Evolutionary conservation across 2,797 vertebrate genomes (phyloP), one percentile per base, ranked within the genome.

Genomic region (Diplodus puntazzo): DNA sequence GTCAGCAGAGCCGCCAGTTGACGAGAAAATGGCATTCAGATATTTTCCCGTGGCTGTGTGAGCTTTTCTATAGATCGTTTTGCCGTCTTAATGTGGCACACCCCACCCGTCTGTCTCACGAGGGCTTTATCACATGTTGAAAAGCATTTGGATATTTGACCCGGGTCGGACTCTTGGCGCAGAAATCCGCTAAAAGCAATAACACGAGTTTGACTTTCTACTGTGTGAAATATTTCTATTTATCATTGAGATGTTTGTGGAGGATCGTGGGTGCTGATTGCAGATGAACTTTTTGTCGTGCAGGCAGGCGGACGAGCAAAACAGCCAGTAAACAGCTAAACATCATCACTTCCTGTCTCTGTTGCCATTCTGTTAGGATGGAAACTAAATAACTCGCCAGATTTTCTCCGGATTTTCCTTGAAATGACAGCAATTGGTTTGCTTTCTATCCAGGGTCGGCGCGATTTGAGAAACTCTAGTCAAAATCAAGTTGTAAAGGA

Each of bases 181-280:
- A 75, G 64, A 62, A 63, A 83, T 89, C 83, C 63, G 69, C 91
- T 75, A 87, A 78, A 92, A 95, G 94, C 95, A 96, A 95, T 95
- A 95, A 94, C 64, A 84, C 11, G 14, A 87, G 77, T 90, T 88
- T 79, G 80, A 88, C 78, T 94, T 92, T 92, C 20, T 92, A 90
- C 75, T 89, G 83, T 92, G 81, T 92, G 79, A 89, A 83, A 79
- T 73, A 75, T 91, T 92, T 86, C 9, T 94, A 91, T 93, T 92
- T 89, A 92, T 93, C 90, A 73, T 80, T 48, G 60, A 74, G 1
- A 67, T 75, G 54, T 85, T 25, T 42, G 52, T 63, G 78, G 72
- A 83, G 43, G 71, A 78, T 75, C 48, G 55, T 65, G 59, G 89
- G 87, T 90, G 91, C 79, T 82, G 83, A 54, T 59, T 77, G 79